Conservation (phyloP, 2,113 vertebrate genomes). For the Dipodomys ordii region DNA sequence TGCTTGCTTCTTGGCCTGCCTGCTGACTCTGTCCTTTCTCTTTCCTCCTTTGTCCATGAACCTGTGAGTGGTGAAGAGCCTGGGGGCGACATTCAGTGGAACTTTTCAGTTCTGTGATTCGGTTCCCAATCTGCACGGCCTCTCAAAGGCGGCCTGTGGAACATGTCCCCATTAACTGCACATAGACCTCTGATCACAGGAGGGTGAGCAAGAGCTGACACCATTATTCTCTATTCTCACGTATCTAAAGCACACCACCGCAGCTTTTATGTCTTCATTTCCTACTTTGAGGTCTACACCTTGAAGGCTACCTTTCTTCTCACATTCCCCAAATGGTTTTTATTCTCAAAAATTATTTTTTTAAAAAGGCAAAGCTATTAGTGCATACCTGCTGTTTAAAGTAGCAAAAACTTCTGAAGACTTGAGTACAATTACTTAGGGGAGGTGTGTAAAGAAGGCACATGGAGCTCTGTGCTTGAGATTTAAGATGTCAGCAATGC, state of each 20-base stretch:
- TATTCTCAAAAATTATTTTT: constrained; percentile 64
- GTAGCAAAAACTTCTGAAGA: constrained; percentile 67
- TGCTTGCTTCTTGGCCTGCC: constrained; percentile 54
- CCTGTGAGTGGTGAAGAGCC: constrained; percentile 51
- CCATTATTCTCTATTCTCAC: constrained; percentile 80
- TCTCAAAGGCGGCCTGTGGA: constrained; percentile 73
- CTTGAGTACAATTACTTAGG: constrained; percentile 69
- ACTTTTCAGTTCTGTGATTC: constrained; percentile 67
- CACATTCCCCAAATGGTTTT: constrained; percentile 71
- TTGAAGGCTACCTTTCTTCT: constrained; percentile 82
- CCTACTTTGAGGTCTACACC: constrained; percentile 80
- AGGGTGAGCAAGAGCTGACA: constrained; percentile 73
- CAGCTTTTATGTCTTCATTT: constrained; percentile 81
- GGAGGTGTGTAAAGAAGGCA: constrained; percentile 59
- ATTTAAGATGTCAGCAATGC: constrained; percentile 34
- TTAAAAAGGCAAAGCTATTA: constrained; percentile 70
- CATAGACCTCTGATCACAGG: constrained; percentile 81
- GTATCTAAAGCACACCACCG: constrained; percentile 77
- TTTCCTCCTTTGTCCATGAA: constrained; percentile 70
- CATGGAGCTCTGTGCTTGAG: constrained; percentile 49
- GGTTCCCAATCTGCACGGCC: constrained; percentile 57
- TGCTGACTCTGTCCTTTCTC: constrained; percentile 51
- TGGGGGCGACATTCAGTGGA: constrained; percentile 58
- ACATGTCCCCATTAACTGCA: constrained; percentile 76
- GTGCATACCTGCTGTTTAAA: constrained; percentile 66